These are phyloP conservation scores for Scolopax mira DNA, from an alignment of 2,113 vertebrate genomes.

Conservation along the genomic window DNA sequence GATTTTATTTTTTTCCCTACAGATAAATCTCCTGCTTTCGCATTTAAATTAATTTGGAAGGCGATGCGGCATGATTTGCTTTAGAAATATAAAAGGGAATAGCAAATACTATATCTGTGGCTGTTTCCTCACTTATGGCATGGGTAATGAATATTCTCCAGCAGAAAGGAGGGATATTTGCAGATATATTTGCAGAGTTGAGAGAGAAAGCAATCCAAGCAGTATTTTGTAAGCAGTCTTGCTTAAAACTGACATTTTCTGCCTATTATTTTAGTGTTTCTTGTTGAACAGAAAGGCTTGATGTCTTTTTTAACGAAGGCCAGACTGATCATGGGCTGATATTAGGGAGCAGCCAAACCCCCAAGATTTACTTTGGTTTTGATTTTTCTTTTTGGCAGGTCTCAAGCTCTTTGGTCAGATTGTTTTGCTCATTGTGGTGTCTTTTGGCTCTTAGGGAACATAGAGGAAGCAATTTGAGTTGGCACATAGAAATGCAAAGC, in stretches of 20 bases:
- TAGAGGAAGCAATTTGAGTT: not conserved
- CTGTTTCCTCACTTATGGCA: not conserved
- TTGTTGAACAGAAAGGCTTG: constrained; percentile 15
- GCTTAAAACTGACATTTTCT: not conserved
- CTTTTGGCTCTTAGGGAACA: not conserved
- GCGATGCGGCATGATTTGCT: constrained; percentile 1
- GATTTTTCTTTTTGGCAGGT: not conserved
- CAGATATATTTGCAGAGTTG: not conserved
- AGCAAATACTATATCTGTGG: not conserved
- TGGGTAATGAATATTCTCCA: constrained; percentile 7
- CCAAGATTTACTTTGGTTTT: not conserved
- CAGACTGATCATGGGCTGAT: not conserved
- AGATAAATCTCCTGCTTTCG: constrained; percentile 46
- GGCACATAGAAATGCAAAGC: not conserved
- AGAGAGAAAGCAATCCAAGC: not conserved
- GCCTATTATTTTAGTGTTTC: not conserved
- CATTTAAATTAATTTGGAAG: constrained; percentile 68
- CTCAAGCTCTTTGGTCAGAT: not conserved
- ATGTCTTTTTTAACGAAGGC: constrained; percentile 28
- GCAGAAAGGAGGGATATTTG: not conserved
- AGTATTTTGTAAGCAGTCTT: not conserved
- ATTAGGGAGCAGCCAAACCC: not conserved
- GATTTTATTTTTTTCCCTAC: constrained; percentile 22
- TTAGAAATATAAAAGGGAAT: constrained; percentile 16
- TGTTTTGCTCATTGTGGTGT: not conserved